Base-by-base conservation (phyloP, 2,797 vertebrate species). In the Platyrinchus mystaceus region DNA sequence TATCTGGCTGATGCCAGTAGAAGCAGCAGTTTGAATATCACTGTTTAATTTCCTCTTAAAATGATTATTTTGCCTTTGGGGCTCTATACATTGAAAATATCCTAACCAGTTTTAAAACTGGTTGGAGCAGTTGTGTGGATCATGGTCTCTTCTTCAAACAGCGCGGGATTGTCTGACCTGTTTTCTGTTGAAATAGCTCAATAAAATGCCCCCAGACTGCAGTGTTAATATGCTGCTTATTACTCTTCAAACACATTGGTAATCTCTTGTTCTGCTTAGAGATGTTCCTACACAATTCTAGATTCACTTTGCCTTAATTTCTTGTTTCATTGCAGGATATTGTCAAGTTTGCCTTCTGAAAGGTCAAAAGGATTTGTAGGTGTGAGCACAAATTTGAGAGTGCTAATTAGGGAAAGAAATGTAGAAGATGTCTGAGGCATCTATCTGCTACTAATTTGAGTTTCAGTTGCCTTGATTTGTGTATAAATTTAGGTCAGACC, bases 21-120 rank as follows among this genome's bases (percentile, higher is more conserved):
- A 77, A 89, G 27, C 71, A 93, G 36, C 52, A 89, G 21, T 79
- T 91, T 66, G 43, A 85, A 55, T 71, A 71, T 50, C 59, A 32
- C 14, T 37, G 28, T 77, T 92, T 73, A 73, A 69, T 94, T 90
- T 92, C 56, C 79, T 90, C 44, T 60, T 77, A 60, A 87, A 66
- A 71, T 83, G 43, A 75, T 95, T 84, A 93, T 75, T 52, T 89
- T 95, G 73, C 91, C 92, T 86, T 73, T 73, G 66, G 71, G 89
- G 50, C 55, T 96, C 43, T 69, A 18, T 39, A 26, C 39, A 37
- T 11, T 47, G 37, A 90, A 71, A 80, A 62, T 86, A 91, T 78
- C 83, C 28, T 62, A 85, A 92, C 75, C 66, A 87, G 69, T 87
- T 93, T 73, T 85, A 75, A 53, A 95, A 95, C 62, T 88, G 73